phyloP scores from a whole-genome alignment of 1,140 invertebrate genomes.

The Oppia nitens region DNA sequence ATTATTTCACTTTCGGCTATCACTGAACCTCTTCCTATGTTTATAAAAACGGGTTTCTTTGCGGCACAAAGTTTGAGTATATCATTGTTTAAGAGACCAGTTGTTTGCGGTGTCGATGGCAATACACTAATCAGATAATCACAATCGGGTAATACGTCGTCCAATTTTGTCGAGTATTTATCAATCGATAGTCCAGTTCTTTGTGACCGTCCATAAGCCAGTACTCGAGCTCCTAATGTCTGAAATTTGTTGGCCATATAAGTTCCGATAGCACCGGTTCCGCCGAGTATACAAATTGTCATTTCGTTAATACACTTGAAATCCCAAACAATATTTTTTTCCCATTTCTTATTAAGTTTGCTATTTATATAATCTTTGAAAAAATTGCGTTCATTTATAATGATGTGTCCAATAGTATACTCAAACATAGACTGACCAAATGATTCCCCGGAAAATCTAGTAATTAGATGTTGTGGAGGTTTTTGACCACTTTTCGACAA shows the following conservation, averaged over 20 bases:
- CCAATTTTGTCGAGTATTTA: constrained; percentile 27
- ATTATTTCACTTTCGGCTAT: constrained; percentile 36
- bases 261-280: neutral
- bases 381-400: neutral
- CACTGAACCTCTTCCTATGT: constrained; percentile 39
- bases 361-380: neutral
- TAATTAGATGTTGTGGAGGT: neutral
- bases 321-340: neutral
- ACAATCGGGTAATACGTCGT: constrained; percentile 31
- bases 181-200: neutral
- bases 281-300: neutral
- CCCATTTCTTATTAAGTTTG: neutral
- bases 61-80: constrained; percentile 30
- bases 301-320: neutral
- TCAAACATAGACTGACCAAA: neutral
- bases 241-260: neutral
- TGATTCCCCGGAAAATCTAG: neutral
- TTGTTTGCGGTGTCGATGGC: constrained; percentile 36
- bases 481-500: neutral
- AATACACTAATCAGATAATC: constrained; percentile 41
- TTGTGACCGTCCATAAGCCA: neutral
- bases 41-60: constrained; percentile 35
- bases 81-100: constrained; percentile 33
- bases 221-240: neutral
- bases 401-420: neutral